Evolutionary conservation across 2,888 invertebrate genomes (phyloP).

Genomic region (Xanthostigma xanthostigma): DNA sequence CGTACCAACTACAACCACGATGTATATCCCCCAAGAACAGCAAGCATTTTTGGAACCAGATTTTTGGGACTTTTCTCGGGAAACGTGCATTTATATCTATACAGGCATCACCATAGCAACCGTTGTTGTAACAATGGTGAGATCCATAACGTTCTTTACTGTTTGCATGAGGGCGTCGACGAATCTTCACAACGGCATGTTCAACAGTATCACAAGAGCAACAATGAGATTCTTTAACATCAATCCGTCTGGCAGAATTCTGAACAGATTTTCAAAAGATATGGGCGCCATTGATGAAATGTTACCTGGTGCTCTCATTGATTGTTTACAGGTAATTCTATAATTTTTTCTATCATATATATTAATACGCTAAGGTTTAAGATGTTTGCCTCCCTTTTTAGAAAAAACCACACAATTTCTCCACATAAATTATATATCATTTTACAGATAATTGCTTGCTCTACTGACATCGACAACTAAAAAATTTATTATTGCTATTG

Average conservation of each 20-base stretch:
- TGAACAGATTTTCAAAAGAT: conserved; percentile 61
- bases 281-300: conserved; percentile 42
- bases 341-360: too few species aligned
- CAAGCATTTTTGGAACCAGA: not conserved
- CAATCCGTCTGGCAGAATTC: conserved; percentile 46
- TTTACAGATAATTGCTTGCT: too few species aligned
- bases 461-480: too few species aligned
- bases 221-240: conserved; percentile 55
- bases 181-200: conserved; percentile 37
- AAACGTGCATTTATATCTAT: conserved; percentile 30
- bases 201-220: conserved; percentile 40
- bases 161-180: conserved; percentile 38
- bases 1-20: too few species aligned
- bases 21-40: too few species aligned
- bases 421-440: too few species aligned
- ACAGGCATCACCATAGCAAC: conserved; percentile 27
- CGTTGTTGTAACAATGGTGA: conserved; percentile 27
- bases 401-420: too few species aligned
- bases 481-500: too few species aligned
- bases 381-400: too few species aligned
- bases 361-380: too few species aligned
- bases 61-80: conserved; percentile 14
- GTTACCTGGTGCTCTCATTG: conserved; percentile 33
- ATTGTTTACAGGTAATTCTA: conserved; percentile 27
- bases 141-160: conserved; percentile 37